Evolutionary conservation across 2,888 invertebrate genomes (phyloP).

Genomic region (Tetragonisca angustula): DNA sequence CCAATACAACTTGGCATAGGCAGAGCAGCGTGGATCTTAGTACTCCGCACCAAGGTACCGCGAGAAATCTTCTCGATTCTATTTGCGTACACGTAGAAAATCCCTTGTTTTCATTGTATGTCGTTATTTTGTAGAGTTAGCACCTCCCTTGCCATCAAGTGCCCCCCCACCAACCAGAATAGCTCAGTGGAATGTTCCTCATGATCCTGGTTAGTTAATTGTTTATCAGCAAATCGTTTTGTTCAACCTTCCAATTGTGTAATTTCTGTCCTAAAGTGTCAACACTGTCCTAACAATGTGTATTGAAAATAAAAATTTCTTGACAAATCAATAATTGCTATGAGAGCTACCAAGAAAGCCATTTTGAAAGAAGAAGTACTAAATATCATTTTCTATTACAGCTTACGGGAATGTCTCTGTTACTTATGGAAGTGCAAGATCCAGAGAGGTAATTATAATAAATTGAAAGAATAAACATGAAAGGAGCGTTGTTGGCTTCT

Average conservation of each 20-base stretch:
- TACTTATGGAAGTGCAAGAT: conserved; percentile 61
- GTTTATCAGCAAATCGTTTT: conserved; percentile 44
- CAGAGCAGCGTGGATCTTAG: conserved; percentile 77
- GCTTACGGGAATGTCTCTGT: conserved; percentile 82
- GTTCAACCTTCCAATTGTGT: conserved; percentile 31
- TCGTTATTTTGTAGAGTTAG: conserved; percentile 85
- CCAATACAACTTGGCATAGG: conserved; percentile 80
- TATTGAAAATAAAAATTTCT: background rate
- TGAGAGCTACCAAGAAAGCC: no score
- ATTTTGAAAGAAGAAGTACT: background rate
- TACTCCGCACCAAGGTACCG: conserved; percentile 78
- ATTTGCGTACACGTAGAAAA: conserved; percentile 64
- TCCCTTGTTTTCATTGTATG: conserved; percentile 80
- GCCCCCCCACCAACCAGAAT: conserved; percentile 85
- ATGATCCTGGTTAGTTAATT: conserved; percentile 80
- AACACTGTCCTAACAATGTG: background rate
- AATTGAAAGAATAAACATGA: background rate
- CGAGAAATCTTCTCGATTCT: background rate
- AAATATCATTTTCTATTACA: conserved; percentile 76
- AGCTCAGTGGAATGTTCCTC: conserved; percentile 79
- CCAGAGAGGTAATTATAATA: conserved; percentile 79
- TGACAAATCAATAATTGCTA: background rate
- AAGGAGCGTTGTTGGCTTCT: background rate
- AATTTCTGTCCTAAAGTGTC: conserved; percentile 2
- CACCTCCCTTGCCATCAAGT: conserved; percentile 86